Evolutionary conservation across 2,113 vertebrate genomes (phyloP), one percentile per base, ranked within the genome.

Genomic region (Charadrius vociferus): DNA sequence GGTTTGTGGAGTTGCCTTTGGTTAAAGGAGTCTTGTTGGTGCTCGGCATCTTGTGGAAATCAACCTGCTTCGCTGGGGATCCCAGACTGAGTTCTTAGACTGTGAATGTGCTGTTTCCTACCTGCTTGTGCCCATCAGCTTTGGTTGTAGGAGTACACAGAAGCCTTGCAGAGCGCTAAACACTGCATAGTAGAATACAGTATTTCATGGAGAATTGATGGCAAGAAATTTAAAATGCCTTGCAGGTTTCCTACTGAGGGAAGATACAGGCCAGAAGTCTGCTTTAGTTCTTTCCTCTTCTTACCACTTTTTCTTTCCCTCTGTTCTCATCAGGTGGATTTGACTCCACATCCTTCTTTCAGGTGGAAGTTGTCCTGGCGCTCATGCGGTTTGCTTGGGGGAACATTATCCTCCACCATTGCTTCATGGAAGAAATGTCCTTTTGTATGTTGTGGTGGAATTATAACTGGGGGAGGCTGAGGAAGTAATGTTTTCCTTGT

Each of bases 401-500:
- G 19, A 85, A 32, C 27, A 17, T 14, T 53, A 27, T 45, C 12
- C 15, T 77, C 27, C 34, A 59, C 11, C 13, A 12, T n/a, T 49
- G 10, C 17, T 85, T 68, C 0, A 0, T 62, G 73, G 39, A 41
- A 68, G 59, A 70, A 94, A 87, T 37, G 7, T 34, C 20, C 29
- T 47, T 70, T 56, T 56, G 26, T 56, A 10, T 55, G 10, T 19
- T 79, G n/a, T 34, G 78, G 27, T 49, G 56, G 61, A 70, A 34
- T 49, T 93, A 30, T 49, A 36, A 19, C 29, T 41, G 58, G 6
- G 20, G 37, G 18, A 66, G 41, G 12, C 29, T 73, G 20, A 49
- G 21, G 15, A 37, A 49, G 7, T 50, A 6, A 5, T 0, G 0
- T 61, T 87, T 47, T 74, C 34, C 50, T n/a, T 11, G 3, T 74